These are phyloP conservation scores for Ruditapes philippinarum DNA, from an alignment of 1,140 invertebrate genomes.

Conservation along the genomic window DNA sequence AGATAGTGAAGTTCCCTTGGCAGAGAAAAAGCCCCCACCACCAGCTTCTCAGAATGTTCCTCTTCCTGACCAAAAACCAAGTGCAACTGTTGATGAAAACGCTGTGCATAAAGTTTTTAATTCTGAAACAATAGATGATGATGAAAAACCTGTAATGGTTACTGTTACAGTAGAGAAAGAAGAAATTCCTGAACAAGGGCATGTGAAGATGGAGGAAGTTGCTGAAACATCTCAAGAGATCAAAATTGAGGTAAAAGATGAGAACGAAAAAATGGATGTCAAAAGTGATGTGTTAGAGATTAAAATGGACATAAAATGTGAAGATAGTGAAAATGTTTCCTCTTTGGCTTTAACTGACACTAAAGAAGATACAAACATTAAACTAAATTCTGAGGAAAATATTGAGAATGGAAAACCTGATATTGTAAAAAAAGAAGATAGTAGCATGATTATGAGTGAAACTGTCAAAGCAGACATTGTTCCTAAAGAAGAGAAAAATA, in stretches of 20 bases:
- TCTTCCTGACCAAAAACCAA: conserved; percentile 54
- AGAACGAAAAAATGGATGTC: too few relatives aligned
- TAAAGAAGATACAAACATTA: not conserved
- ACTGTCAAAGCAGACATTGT: not conserved
- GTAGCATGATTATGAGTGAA: not conserved
- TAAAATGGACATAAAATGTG: not conserved
- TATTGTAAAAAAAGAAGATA: not conserved
- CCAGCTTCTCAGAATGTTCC: conserved; percentile 72
- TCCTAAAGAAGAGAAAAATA: not conserved
- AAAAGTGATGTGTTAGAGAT: not conserved
- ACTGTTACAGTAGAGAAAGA: not conserved
- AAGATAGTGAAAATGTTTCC: not conserved
- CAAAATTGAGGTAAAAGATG: not conserved
- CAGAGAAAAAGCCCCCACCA: conserved; percentile 71
- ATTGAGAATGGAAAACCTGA: not conserved
- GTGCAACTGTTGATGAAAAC: conserved; percentile 20
- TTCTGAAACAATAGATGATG: not conserved
- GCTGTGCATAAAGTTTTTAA: conserved; percentile 26
- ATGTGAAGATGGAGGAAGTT: not conserved
- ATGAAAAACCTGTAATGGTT: not conserved
- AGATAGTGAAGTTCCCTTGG: conserved; percentile 54
- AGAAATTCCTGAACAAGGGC: not conserved
- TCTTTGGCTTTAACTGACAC: not conserved
- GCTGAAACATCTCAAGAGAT: not conserved
- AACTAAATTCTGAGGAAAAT: not conserved